Percentiles rank a stretch among this genome's conserved stretches.
phyloP scores from a whole-genome alignment of 2,113 vertebrate genomes.

The Toxotes chatareus region DNA sequence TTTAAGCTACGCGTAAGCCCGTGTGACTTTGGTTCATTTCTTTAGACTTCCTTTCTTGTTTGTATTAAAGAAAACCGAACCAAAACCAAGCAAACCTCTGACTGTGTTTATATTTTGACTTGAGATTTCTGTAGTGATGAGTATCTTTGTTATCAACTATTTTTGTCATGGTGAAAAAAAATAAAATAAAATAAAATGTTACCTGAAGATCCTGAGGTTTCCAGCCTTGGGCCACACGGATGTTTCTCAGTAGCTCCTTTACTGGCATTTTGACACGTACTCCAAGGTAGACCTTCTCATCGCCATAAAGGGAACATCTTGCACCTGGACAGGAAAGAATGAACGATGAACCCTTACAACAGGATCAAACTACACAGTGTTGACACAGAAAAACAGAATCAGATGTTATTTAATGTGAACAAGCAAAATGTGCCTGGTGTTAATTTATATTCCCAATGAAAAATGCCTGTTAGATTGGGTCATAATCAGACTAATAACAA shows the following conservation, averaged over 20 bases:
- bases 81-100: neutral
- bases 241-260: conserved; percentile 85
- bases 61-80: neutral
- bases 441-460: too few species aligned
- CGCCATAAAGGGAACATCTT: conserved; percentile 47
- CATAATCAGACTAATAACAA: too few species aligned
- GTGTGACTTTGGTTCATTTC: neutral
- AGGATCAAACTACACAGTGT: neutral
- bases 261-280: conserved; percentile 91
- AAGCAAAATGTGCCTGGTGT: too few species aligned
- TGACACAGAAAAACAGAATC: neutral
- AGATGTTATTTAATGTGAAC: too few species aligned
- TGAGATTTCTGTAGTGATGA: neutral
- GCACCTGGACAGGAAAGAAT: conserved; percentile 57
- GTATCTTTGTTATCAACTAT: neutral
- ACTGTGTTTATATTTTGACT: neutral
- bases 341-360: neutral
- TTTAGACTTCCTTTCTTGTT: neutral
- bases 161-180: neutral
- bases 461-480: too few species aligned
- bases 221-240: conserved; percentile 82
- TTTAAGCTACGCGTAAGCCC: neutral
- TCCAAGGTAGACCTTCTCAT: conserved; percentile 86
- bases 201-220: conserved; percentile 79
- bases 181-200: neutral